A percentile compares a stretch with the other conserved stretches of the same genome.
Evolutionary conservation across 2,888 invertebrate species (phyloP).

Genomic region (Achlya flavicornis): DNA sequence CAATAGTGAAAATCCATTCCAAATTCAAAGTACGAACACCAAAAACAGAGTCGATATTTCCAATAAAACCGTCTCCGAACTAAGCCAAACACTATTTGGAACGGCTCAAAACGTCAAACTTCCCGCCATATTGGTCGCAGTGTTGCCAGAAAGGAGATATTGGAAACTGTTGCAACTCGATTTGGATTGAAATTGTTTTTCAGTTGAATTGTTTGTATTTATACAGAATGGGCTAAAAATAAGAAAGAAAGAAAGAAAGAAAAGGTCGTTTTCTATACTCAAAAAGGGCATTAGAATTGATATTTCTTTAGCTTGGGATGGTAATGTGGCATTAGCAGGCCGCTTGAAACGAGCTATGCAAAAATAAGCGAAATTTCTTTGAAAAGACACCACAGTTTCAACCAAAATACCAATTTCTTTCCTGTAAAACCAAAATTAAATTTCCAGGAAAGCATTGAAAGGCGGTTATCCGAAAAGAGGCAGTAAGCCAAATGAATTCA

Average conservation of each 20-base stretch:
- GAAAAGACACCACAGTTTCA: no score
- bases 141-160: conserved; percentile 6
- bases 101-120: conserved; percentile 15
- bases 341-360: no score
- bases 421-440: background rate
- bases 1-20: background rate
- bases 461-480: background rate
- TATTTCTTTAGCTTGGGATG: background rate
- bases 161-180: conserved; percentile 5
- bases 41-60: background rate
- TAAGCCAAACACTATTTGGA: conserved; percentile 9
- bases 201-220: background rate
- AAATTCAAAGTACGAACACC: background rate
- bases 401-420: no score
- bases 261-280: background rate
- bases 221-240: background rate
- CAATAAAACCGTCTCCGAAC: conserved; percentile 8
- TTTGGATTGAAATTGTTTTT: background rate
- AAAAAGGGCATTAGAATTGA: background rate
- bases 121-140: conserved; percentile 15
- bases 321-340: no score
- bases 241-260: no score
- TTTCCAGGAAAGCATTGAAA: background rate
- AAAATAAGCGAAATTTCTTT: no score
- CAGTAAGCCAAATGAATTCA: background rate